phyloP scores from a whole-genome alignment of 2,797 vertebrate species.

The Sebastes trivittatus region DNA sequence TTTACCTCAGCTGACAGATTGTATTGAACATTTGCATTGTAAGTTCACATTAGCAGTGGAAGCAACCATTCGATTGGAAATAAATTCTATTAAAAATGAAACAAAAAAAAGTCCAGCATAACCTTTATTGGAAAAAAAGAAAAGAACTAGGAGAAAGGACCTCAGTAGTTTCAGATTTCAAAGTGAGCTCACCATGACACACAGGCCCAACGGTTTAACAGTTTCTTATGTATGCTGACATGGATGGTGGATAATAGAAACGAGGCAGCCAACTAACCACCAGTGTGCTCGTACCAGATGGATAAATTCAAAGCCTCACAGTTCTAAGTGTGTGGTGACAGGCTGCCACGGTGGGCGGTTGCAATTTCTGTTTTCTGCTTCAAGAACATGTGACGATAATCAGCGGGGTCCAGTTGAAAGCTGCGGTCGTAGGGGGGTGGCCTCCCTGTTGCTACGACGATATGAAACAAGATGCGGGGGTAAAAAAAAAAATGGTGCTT shows the following conservation, averaged over 20 bases:
- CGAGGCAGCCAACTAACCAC: slow-evolving; percentile 43
- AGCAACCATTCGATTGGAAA: neutral
- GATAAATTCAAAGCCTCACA: slow-evolving; percentile 69
- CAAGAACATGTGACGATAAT: slow-evolving; percentile 63
- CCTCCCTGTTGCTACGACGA: slow-evolving; percentile 26
- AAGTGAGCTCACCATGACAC: neutral
- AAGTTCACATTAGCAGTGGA: neutral
- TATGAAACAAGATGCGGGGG: neutral
- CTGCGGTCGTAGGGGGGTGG: neutral
- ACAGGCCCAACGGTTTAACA: neutral
- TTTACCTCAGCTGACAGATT: neutral
- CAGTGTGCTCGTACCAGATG: slow-evolving; percentile 65
- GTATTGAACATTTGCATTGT: neutral
- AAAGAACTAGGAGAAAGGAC: neutral
- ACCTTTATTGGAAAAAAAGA: neutral
- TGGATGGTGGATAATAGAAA: slow-evolving; percentile 18
- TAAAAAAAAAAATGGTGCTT: neutral
- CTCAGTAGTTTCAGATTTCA: neutral
- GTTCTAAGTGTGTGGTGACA: slow-evolving; percentile 64
- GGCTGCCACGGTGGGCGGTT: slow-evolving; percentile 70
- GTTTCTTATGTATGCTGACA: slow-evolving; percentile 2
- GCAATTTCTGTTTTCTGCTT: slow-evolving; percentile 63
- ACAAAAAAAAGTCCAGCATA: neutral
- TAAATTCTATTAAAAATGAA: neutral
- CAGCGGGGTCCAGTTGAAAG: slow-evolving; percentile 61